Conservation (phyloP, 2,113 vertebrate species). For the cattle (Bos taurus) region ARS-UCD2.0 NC_037345.1:16623501-16624000, state of each 20-base stretch:
- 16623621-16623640: neutral
- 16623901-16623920: neutral
- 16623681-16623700: neutral
- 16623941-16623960: neutral
- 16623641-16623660: neutral
- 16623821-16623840: fast-evolving
- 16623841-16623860: neutral
- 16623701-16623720: neutral
- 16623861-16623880: too few relatives aligned
- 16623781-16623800: neutral
- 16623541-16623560: neutral
- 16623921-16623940: neutral
- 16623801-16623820: neutral
- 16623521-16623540: neutral
- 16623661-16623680: neutral
- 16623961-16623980: neutral
- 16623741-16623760: neutral
- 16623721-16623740: neutral
- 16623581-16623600: neutral
- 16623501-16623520: neutral
- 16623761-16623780: neutral
- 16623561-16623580: neutral
- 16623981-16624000: neutral
- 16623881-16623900: neutral
- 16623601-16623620: neutral